Evolutionary conservation across 2,113 vertebrate genomes (phyloP).

Genomic region (Romanogobio albipinnatus): DNA sequence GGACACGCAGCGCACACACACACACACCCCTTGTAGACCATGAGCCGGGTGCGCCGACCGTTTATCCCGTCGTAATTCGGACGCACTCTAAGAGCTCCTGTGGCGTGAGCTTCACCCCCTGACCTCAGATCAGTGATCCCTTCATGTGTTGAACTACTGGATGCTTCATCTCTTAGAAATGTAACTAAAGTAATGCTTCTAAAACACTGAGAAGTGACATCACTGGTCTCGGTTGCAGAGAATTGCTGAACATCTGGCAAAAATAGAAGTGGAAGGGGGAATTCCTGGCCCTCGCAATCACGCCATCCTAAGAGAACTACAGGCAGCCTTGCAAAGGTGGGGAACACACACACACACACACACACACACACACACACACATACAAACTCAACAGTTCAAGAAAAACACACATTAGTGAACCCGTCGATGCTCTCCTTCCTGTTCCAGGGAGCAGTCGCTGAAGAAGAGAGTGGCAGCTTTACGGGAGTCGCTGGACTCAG

Average conservation of each 20-base stretch:
- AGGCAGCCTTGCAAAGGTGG: slow-evolving; percentile 73
- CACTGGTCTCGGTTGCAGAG: slow-evolving; percentile 64
- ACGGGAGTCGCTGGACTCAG: slow-evolving; percentile 73
- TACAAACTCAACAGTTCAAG: not conserved
- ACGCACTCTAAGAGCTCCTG: no score
- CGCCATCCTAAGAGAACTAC: slow-evolving; percentile 72
- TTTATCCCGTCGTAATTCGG: no score
- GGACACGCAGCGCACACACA: no score
- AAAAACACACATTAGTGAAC: not conserved
- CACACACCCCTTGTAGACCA: no score
- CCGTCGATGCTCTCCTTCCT: slow-evolving; percentile 3
- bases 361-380: not conserved
- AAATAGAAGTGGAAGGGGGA: slow-evolving; percentile 51
- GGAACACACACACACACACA: not conserved
- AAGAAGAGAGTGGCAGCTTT: slow-evolving; percentile 72
- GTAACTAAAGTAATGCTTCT: no score
- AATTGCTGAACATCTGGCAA: slow-evolving; percentile 59
- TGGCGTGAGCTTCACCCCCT: no score
- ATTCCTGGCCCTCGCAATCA: slow-evolving; percentile 58
- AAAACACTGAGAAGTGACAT: not conserved
- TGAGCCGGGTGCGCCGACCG: no score
- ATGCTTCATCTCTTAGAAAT: not conserved
- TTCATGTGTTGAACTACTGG: not conserved
- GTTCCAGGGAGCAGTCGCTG: slow-evolving; percentile 74
- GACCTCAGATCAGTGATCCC: no score